These are phyloP conservation scores for Euura saliciscinereae DNA, from an alignment of 1,140 invertebrate species.

Conservation along the genomic window DNA sequence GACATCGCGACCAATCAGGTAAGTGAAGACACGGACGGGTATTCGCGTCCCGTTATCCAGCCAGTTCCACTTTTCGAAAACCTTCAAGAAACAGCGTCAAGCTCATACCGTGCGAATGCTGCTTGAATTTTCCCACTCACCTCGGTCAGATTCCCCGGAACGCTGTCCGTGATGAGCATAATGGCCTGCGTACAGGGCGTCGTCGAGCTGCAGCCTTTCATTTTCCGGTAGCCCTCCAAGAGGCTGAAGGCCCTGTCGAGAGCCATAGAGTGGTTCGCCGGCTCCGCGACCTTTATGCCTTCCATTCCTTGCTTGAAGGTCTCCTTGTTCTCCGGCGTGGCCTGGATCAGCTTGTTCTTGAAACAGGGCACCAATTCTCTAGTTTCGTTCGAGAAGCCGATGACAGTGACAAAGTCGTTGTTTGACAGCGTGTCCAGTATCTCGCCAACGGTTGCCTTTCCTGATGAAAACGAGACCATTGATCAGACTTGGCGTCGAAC, in stretches of 20 bases:
- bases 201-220: constrained; percentile 61
- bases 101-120: no score
- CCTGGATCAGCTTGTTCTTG: constrained; percentile 82
- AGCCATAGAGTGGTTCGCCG: constrained; percentile 87
- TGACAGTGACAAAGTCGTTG: constrained; percentile 96
- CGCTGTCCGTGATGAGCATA: constrained; percentile 98
- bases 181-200: constrained; percentile 94
- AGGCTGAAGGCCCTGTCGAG: constrained; percentile 86
- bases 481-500: not conserved
- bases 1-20: constrained; percentile 94
- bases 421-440: constrained; percentile 96
- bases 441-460: constrained; percentile 79
- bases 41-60: constrained; percentile 68
- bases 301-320: constrained; percentile 77
- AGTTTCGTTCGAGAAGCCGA: constrained; percentile 73
- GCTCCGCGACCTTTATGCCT: constrained; percentile 72
- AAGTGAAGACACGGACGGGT: constrained; percentile 95
- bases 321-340: constrained; percentile 88
- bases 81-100: constrained; percentile 38
- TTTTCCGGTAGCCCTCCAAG: constrained; percentile 70
- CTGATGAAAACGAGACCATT: constrained; percentile 55
- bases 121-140: constrained; percentile 25
- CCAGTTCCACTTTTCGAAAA: constrained; percentile 88
- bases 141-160: constrained; percentile 87
- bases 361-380: constrained; percentile 81